These are phyloP conservation scores for Tineola bisselliella DNA, from an alignment of 2,888 invertebrate genomes.

Conservation along the genomic window DNA sequence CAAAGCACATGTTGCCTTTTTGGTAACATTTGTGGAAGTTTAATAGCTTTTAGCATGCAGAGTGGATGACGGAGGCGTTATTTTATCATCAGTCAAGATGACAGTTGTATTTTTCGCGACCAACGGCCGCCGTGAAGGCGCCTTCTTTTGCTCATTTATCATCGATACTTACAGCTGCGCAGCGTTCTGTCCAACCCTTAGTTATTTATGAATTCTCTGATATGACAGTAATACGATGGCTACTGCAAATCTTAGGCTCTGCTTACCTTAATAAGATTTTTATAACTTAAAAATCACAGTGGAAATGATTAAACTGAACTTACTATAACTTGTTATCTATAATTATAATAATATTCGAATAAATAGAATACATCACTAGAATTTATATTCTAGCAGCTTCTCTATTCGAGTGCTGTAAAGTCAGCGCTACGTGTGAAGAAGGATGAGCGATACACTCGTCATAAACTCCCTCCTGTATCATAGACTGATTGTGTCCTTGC, in stretches of 20 bases:
- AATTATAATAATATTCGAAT: too few relatives aligned
- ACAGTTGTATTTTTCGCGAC: constrained; percentile 64
- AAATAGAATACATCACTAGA: not conserved
- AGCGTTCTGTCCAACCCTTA: constrained; percentile 38
- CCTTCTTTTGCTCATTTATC: constrained; percentile 50
- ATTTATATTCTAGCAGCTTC: not conserved
- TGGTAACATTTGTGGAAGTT: too few relatives aligned
- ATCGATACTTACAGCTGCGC: constrained; percentile 35
- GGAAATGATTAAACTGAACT: too few relatives aligned
- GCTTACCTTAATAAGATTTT: too few relatives aligned
- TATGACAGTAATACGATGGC: not conserved
- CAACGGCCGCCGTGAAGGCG: constrained; percentile 53
- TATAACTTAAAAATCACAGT: too few relatives aligned
- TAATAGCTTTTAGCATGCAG: constrained; percentile 33
- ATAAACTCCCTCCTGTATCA: constrained; percentile 48
- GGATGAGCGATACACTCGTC: constrained; percentile 12
- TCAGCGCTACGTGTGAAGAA: constrained; percentile 24
- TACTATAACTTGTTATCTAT: too few relatives aligned
- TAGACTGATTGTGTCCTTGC: constrained; percentile 62
- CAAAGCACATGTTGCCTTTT: too few relatives aligned
- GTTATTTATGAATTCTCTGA: constrained; percentile 28
- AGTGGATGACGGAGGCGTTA: constrained; percentile 57
- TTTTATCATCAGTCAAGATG: constrained; percentile 65
- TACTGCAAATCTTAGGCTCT: too few relatives aligned
- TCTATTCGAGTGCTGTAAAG: constrained; percentile 18